Evolutionary conservation across 92 coral and sea anemone species (phyloP), one percentile per base, ranked within the genome.

Genomic region (Palythoa heliodiscus): DNA sequence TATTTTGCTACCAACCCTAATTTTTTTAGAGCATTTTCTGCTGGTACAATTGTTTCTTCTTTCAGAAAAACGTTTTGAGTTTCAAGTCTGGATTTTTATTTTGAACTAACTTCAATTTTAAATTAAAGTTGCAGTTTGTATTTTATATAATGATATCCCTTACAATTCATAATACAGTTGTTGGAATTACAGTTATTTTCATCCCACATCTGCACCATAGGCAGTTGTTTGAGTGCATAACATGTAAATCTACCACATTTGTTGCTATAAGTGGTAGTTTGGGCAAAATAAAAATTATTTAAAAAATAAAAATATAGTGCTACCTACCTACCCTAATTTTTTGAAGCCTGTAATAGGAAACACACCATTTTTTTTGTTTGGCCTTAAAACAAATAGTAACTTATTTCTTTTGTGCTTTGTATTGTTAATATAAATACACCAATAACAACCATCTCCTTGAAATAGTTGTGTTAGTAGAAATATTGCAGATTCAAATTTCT

Each of bases 1-100:
- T 60, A 60, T 15, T 60, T 60, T 60, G 68, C 68, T 60, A 60
- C 68, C 68, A 23, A 60, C 68, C 68, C 68, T 60, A 60, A 60
- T 60, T 17, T 60, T 60, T 60, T 60, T 60, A 60, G 68, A 60
- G 68, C 22, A 60, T 15, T 60, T 60, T 60, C 68, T 60, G 68
- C 5, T 60, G 16, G 67, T 60, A 60, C n/a, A 60, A 60, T 5
- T 20, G n/a, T 60, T 60, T 60, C 67, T 60, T 60, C 67, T 60
- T 15, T 19, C 67, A 60, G 67, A 60, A 60, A 60, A 60, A 60
- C n/a, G 67, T 60, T 60, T 60, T 60, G 67, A 60, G 67, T 19
- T 19, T 60, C n/a, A 60, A 15, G 67, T 60, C 67, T 60, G 67
- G 67, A 60, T 60, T 60, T 60, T 60, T 60, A 60, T 60, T 60